Evolutionary conservation across 2,888 invertebrate genomes (phyloP).

Genomic region (Lymantria monacha): DNA sequence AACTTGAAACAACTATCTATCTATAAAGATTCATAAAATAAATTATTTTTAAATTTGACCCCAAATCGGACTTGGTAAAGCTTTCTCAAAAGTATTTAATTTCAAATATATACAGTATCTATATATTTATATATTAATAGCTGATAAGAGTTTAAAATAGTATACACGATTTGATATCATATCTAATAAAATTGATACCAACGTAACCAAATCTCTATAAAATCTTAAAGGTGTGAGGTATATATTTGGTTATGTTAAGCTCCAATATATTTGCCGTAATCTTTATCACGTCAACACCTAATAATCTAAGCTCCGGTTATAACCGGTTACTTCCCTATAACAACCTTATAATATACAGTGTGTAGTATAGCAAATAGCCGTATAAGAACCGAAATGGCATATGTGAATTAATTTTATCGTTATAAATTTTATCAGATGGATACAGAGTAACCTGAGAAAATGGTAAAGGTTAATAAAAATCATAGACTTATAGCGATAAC

Average conservation of each 20-base stretch:
- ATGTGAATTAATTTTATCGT: slow-evolving; percentile 24
- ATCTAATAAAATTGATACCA: background rate
- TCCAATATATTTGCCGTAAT: background rate
- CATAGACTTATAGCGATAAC: background rate
- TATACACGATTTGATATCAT: background rate
- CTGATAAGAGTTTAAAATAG: no score
- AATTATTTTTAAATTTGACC: no score
- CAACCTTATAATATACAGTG: slow-evolving; percentile 9
- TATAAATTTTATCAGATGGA: slow-evolving; percentile 6
- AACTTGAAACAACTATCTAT: no score
- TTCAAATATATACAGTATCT: no score
- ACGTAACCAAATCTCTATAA: background rate
- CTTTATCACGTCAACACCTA: background rate
- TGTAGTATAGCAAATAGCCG: slow-evolving; percentile 18
- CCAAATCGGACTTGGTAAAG: no score
- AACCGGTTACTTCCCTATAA: slow-evolving; percentile 14
- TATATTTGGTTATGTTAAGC: background rate
- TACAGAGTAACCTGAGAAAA: slow-evolving; percentile 5
- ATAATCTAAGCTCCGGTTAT: slow-evolving; percentile 2
- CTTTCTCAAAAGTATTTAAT: no score
- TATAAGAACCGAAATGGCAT: slow-evolving; percentile 13
- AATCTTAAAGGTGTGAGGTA: background rate
- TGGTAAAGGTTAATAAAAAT: background rate
- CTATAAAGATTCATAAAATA: no score
- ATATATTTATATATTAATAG: no score